Percentiles rank a stretch among this genome's conserved stretches.
phyloP scores from a whole-genome alignment of 2,888 invertebrate genomes.

The Apoda limacodes region DNA sequence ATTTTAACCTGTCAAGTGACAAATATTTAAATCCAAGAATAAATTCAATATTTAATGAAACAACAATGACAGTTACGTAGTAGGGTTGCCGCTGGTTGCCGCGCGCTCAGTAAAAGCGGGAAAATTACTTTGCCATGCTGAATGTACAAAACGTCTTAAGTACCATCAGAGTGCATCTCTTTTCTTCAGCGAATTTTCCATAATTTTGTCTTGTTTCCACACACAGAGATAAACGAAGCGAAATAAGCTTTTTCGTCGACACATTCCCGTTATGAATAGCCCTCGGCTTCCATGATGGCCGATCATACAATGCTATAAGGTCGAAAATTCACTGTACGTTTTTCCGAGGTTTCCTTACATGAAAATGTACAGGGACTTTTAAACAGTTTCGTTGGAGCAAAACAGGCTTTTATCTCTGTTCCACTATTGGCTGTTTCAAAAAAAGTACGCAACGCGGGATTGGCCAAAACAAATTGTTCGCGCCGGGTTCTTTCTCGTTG shows the following conservation, averaged over 20 bases:
- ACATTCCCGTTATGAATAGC: constrained; percentile 47
- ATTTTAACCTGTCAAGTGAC: constrained; percentile 15
- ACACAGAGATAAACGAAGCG: constrained; percentile 37
- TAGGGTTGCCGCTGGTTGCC: constrained; percentile 32
- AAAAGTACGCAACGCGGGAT: constrained; percentile 59
- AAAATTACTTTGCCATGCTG: constrained; percentile 54
- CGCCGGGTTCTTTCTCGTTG: constrained; percentile 50
- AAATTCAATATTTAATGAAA: too few species aligned
- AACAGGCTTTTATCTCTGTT: constrained; percentile 56
- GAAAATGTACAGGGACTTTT: constrained; percentile 42
- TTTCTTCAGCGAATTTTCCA: constrained; percentile 22
- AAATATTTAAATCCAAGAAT: too few species aligned
- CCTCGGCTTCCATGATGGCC: constrained; percentile 65
- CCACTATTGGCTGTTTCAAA: constrained; percentile 64
- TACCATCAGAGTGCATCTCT: constrained; percentile 33
- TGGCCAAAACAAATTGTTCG: constrained; percentile 69
- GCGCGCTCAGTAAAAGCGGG: constrained; percentile 59
- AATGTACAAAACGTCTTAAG: constrained; percentile 38
- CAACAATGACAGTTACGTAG: too few species aligned
- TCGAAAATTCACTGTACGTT: constrained; percentile 45
- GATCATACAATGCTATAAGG: constrained; percentile 66
- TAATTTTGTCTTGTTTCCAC: constrained; percentile 31
- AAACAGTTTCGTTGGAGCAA: constrained; percentile 34
- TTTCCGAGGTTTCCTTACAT: constrained; percentile 28
- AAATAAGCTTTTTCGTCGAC: constrained; percentile 47